Base-by-base conservation (phyloP, 2,797 vertebrate genomes). In the Takifugu rubripes region DNA sequence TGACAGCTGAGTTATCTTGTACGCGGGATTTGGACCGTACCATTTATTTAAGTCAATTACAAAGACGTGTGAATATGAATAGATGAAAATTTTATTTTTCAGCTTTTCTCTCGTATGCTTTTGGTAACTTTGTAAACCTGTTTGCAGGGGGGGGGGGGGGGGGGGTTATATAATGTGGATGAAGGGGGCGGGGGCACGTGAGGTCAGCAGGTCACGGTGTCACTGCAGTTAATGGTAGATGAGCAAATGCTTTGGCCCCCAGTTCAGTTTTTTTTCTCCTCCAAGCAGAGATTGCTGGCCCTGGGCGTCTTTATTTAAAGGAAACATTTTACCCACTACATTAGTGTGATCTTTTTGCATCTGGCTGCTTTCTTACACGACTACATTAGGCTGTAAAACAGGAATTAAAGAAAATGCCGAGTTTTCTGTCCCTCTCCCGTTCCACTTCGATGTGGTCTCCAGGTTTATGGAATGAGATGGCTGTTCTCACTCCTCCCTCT, bases 21-120 rank as follows among this genome's bases (percentile, higher is more conserved):
- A 77, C 77, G 65, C 73, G 59, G 27, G 56, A 77, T 75, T 82
- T 79, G 81, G 57, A 75, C 74, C 70, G 74, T 46, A 78, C 79
- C 68, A 59, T 61, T 83, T 89, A 89, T 89, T 89, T 89, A 89
- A 86, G 59, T 77, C 67, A 61, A 61, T 74, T 29, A 12, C 3
- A 43, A 43, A 43, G 16, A 43, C 73, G 77, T 84, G 83, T 86
- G 74, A 79, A 79, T 80, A 82, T 72, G 54, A 79, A 82, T 86
- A 77, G 71, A 82, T 56, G 42, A 70, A 71, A 79, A 68, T 54
- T 70, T 6, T 61, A 6, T 59, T 59, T 49, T 31, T 70, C 40
- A 25, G 10, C 49, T 73, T 71, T 63, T 46, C n/a, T 70, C 72
- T 75, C 16, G 51, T 77, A 79, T 81, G 59, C 74, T 72, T 81